phyloP scores from a whole-genome alignment of 1,140 invertebrate genomes.

The Tachypleus tridentatus region DNA sequence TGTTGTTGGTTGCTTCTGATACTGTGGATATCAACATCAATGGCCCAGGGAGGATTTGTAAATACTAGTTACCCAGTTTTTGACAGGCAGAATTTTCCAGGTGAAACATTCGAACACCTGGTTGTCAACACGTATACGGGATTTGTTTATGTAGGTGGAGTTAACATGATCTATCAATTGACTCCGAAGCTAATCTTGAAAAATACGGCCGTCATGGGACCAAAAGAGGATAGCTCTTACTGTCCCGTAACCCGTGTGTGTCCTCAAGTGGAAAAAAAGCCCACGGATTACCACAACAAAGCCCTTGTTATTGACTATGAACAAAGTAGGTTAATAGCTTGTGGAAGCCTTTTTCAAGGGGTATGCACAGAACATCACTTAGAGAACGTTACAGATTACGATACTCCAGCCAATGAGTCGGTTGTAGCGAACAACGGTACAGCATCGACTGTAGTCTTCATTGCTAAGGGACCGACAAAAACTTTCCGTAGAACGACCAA shows the following conservation, averaged over 20 bases:
- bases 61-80: too few species aligned
- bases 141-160: constrained; percentile 81
- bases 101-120: constrained; percentile 51
- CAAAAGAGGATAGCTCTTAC: constrained; percentile 71
- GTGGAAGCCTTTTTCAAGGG: constrained; percentile 74
- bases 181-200: constrained; percentile 68
- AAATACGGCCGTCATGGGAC: constrained; percentile 70
- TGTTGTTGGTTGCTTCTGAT: too few species aligned
- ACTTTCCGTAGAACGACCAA: constrained; percentile 55
- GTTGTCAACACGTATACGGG: constrained; percentile 85
- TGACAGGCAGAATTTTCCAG: too few species aligned
- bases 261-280: constrained; percentile 49
- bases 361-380: constrained; percentile 77
- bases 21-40: too few species aligned
- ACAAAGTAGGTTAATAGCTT: constrained; percentile 76
- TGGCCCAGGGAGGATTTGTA: too few species aligned
- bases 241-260: constrained; percentile 59
- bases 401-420: constrained; percentile 63
- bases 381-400: constrained; percentile 71
- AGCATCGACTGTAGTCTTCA: constrained; percentile 91
- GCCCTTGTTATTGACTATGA: constrained; percentile 88
- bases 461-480: constrained; percentile 68
- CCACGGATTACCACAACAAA: constrained; percentile 88
- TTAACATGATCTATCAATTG: constrained; percentile 86
- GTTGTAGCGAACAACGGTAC: constrained; percentile 90